phyloP scores from a whole-genome alignment of 1,140 invertebrate species.

The Brachionus asplanchnoidis region DNA sequence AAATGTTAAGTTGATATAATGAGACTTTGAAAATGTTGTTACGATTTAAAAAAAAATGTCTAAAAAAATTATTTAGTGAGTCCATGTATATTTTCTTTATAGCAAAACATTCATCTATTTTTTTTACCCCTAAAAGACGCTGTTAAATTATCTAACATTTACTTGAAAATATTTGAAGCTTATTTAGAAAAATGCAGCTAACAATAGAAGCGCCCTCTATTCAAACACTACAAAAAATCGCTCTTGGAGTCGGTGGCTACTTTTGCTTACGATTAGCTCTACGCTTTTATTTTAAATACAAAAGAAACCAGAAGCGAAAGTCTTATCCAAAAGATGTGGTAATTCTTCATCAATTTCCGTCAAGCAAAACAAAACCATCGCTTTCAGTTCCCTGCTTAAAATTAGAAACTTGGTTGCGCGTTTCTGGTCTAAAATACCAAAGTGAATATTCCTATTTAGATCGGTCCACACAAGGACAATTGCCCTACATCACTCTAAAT shows the following conservation, averaged over 20 bases:
- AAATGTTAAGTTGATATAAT: too few relatives aligned
- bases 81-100: neutral
- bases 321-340: constrained; percentile 25
- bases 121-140: neutral
- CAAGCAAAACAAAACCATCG: neutral
- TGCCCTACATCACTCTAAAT: constrained; percentile 21
- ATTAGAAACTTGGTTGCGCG: constrained; percentile 21
- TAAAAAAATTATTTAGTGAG: neutral
- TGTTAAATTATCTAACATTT: neutral
- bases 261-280: neutral
- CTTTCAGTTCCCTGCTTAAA: constrained; percentile 5
- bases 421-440: neutral
- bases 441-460: constrained; percentile 28
- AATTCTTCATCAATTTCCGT: constrained; percentile 28
- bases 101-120: neutral
- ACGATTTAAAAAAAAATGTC: too few relatives aligned
- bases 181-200: neutral
- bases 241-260: neutral
- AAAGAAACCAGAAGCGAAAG: neutral
- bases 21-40: too few relatives aligned
- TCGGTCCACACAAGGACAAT: constrained; percentile 11
- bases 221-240: neutral
- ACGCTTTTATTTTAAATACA: neutral
- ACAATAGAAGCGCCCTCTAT: neutral
- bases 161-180: neutral